Evolutionary conservation across 1,140 invertebrate genomes (phyloP).

Genomic region (Asobara japonica): DNA sequence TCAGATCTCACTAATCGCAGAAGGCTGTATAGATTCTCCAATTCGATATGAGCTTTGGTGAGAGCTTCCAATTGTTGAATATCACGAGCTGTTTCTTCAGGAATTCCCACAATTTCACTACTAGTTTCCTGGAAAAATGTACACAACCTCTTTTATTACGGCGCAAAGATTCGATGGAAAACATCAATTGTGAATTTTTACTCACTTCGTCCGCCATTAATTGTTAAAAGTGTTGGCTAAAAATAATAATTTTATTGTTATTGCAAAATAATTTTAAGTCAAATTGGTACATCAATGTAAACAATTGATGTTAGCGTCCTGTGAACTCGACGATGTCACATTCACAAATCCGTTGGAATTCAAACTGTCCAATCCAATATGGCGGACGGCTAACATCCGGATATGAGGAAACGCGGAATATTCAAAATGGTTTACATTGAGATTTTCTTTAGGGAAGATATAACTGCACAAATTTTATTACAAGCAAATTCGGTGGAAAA

Average conservation of each 20-base stretch:
- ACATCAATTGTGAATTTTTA: background rate
- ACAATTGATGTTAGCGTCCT: background rate
- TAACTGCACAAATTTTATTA: no score
- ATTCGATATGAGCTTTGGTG: conserved; percentile 36
- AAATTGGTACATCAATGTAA: background rate
- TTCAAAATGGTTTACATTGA: no score
- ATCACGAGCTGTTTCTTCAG: background rate
- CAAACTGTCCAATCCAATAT: background rate
- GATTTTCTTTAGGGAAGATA: no score
- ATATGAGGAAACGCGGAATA: no score
- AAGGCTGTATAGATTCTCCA: conserved; percentile 43
- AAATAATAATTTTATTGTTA: background rate
- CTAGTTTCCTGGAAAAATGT: background rate
- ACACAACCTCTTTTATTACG: background rate
- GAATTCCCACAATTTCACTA: background rate
- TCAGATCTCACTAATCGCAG: conserved; percentile 44
- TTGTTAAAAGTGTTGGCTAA: background rate
- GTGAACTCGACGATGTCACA: background rate
- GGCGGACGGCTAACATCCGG: no score
- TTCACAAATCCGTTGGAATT: background rate
- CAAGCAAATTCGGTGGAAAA: no score
- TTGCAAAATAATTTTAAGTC: background rate
- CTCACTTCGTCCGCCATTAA: conserved; percentile 8
- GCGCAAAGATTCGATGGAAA: background rate
- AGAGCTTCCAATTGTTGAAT: conserved; percentile 40